Evolutionary conservation across 2,113 vertebrate species (phyloP).

Genomic region (Tragelaphus imberbis): DNA sequence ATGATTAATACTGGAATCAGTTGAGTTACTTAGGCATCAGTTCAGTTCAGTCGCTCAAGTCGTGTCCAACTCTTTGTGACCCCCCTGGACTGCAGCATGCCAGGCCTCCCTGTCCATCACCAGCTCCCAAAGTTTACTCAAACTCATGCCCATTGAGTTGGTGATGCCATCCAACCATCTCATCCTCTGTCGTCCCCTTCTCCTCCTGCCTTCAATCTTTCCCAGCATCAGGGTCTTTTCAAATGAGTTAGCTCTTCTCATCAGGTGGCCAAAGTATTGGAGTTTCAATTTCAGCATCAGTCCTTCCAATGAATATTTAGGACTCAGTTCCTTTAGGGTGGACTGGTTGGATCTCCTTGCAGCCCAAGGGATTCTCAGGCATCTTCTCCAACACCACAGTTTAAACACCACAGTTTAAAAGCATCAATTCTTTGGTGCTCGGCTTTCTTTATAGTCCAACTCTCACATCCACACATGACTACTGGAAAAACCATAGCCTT

Average conservation of each 20-base stretch:
- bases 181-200: not conserved
- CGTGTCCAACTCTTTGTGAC: not conserved
- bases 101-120: not conserved
- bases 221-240: not conserved
- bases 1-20: not conserved
- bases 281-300: not conserved
- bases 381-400: not conserved
- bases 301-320: not conserved
- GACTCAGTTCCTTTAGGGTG: not conserved
- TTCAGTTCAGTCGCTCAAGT: not conserved
- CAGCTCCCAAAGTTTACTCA: not conserved
- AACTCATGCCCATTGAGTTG: not conserved
- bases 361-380: not conserved
- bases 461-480: not conserved
- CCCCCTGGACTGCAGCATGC: not conserved
- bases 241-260: not conserved
- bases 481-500: not conserved
- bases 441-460: not conserved
- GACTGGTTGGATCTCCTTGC: not conserved
- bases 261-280: not conserved
- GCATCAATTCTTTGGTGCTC: accelerated
- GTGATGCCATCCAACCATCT: not conserved
- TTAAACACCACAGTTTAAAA: not conserved
- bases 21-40: not conserved
- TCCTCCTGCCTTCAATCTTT: not conserved